Evolutionary conservation across 2,113 vertebrate genomes (phyloP).

Genomic region (Forbesichthys papilliferus): DNA sequence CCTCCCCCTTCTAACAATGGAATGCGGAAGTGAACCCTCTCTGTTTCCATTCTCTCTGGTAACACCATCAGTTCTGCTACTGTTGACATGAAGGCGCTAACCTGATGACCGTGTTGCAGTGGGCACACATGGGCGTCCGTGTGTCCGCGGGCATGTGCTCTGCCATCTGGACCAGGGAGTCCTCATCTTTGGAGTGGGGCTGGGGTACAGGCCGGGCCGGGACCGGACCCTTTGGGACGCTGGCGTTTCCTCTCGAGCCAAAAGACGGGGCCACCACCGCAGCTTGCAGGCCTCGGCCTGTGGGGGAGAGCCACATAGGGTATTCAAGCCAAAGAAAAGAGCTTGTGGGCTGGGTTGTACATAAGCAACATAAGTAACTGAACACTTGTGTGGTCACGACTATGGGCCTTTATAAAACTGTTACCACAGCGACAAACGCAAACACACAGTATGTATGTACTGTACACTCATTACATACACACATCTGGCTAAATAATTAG

Average conservation of each 20-base stretch:
- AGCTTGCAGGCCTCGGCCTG: slow-evolving; percentile 26
- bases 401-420: slow-evolving; percentile 38
- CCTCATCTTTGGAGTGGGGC: slow-evolving; percentile 80
- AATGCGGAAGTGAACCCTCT: too few species aligned
- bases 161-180: slow-evolving; percentile 89
- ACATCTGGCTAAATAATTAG: slow-evolving; percentile 54
- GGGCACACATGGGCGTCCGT: slow-evolving; percentile 91
- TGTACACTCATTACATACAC: slow-evolving; percentile 15
- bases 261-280: slow-evolving; percentile 75
- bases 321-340: background rate
- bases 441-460: background rate
- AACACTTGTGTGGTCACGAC: slow-evolving; percentile 45
- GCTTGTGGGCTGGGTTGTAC: background rate
- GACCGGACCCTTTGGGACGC: slow-evolving; percentile 49
- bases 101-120: slow-evolving; percentile 92
- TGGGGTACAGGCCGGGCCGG: slow-evolving; percentile 57
- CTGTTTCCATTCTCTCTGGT: too few species aligned
- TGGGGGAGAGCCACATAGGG: background rate
- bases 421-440: slow-evolving; percentile 8
- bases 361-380: slow-evolving; percentile 46
- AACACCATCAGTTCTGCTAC: background rate
- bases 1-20: too few species aligned
- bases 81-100: slow-evolving; percentile 41
- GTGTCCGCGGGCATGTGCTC: slow-evolving; percentile 93
- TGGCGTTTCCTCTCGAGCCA: slow-evolving; percentile 76